Evolutionary conservation across 2,113 vertebrate species (phyloP).

Genomic region (Corythornis cristatus): DNA sequence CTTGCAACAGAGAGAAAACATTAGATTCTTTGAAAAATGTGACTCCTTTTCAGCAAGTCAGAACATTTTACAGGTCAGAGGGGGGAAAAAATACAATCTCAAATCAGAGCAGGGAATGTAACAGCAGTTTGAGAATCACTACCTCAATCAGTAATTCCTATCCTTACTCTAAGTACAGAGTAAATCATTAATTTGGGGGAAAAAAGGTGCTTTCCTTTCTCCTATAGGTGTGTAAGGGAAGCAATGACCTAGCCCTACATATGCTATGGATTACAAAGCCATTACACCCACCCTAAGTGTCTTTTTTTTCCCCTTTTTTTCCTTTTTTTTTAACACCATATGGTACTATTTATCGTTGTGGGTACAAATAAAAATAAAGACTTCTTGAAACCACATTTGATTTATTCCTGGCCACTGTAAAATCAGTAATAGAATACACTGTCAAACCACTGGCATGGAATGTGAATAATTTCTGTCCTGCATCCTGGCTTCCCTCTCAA

Average conservation of each 20-base stretch:
- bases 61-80: not conserved
- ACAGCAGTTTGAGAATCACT: not conserved
- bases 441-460: slow-evolving; percentile 66
- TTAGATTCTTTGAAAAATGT: not conserved
- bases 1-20: not conserved
- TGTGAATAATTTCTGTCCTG: slow-evolving; percentile 17
- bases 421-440: slow-evolving; percentile 64
- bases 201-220: slow-evolving; percentile 28
- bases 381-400: slow-evolving; percentile 57
- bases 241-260: not conserved
- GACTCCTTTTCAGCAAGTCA: not conserved
- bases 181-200: not conserved
- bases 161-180: not conserved
- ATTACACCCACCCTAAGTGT: not conserved
- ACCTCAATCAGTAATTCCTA: not conserved
- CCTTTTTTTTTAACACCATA: slow-evolving; percentile 7
- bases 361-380: slow-evolving; percentile 66
- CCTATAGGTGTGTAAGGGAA: slow-evolving; percentile 10
- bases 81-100: not conserved
- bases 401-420: slow-evolving; percentile 67
- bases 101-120: not conserved
- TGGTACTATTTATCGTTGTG: slow-evolving; percentile 58
- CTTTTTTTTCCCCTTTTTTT: not conserved
- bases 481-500: not conserved
- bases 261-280: slow-evolving; percentile 52